phyloP scores from a whole-genome alignment of 2,113 vertebrate species.

The Trinectes maculatus region DNA sequence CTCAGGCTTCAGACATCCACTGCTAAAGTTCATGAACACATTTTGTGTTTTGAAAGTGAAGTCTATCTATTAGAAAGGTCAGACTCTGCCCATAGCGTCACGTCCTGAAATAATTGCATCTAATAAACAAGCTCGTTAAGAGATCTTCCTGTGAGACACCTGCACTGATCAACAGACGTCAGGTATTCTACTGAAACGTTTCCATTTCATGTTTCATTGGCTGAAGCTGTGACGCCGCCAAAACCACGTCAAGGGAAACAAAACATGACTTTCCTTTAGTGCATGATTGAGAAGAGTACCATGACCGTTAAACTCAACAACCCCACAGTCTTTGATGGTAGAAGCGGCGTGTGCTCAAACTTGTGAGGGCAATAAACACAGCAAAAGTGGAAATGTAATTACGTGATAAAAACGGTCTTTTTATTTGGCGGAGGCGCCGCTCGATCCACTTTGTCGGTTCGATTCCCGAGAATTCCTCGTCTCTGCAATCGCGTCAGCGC shows the following conservation, averaged over 20 bases:
- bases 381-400: slow-evolving; percentile 68
- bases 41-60: slow-evolving; percentile 2
- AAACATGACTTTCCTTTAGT: slow-evolving; percentile 17
- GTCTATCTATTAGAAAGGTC: slow-evolving; percentile 29
- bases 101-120: slow-evolving; percentile 2
- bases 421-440: slow-evolving; percentile 45
- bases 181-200: neutral
- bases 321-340: slow-evolving; percentile 40
- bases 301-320: slow-evolving; percentile 9
- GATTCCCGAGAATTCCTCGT: slow-evolving; percentile 57
- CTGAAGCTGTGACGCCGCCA: neutral
- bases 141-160: neutral
- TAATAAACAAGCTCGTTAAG: slow-evolving; percentile 5
- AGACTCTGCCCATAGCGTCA: neutral
- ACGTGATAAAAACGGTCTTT: slow-evolving; percentile 68
- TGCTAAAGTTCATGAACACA: neutral
- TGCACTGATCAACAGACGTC: slow-evolving; percentile 5
- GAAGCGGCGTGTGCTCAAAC: slow-evolving; percentile 51
- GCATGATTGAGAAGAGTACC: neutral
- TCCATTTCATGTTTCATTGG: slow-evolving; percentile 5
- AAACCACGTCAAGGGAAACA: neutral
- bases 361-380: slow-evolving; percentile 58
- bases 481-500: slow-evolving; percentile 62
- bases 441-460: slow-evolving; percentile 51
- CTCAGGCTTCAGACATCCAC: slow-evolving; percentile 14